These are phyloP conservation scores for Carcharodon carcharias DNA, from an alignment of 2,797 vertebrate species.

Conservation along the genomic window DNA sequence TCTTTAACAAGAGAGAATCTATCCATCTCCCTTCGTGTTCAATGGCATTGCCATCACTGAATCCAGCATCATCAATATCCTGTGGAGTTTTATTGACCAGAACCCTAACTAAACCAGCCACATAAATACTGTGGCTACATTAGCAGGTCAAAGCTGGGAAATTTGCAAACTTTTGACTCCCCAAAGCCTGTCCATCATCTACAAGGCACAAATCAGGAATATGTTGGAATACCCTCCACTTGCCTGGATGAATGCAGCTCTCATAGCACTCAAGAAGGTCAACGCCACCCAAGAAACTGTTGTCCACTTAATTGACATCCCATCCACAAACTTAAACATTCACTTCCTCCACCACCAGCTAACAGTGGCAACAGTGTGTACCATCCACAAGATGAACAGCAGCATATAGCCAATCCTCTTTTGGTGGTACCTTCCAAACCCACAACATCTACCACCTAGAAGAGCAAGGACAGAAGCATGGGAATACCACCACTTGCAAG, in stretches of 20 bases:
- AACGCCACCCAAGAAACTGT: not conserved
- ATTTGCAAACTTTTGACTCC: not conserved
- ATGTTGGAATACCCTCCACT: not conserved
- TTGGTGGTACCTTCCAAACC: not conserved
- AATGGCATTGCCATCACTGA: not conserved
- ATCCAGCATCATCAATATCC: not conserved
- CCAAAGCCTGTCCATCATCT: not conserved
- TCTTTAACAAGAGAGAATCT: no score
- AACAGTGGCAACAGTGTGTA: not conserved
- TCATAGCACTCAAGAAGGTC: not conserved
- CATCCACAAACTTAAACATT: not conserved
- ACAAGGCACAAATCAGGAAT: not conserved
- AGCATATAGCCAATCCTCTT: not conserved
- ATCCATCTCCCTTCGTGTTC: no score
- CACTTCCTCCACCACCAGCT: not conserved
- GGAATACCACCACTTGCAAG: no score
- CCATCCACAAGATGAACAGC: not conserved
- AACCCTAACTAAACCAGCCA: not conserved
- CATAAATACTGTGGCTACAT: not conserved
- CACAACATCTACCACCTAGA: not conserved
- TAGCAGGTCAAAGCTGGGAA: not conserved
- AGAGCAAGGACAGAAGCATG: not conserved
- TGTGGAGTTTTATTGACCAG: not conserved
- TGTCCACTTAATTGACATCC: not conserved
- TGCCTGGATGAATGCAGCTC: not conserved